Evolutionary conservation across 2,113 vertebrate species (phyloP).

Genomic region (Alligator mississippiensis): DNA sequence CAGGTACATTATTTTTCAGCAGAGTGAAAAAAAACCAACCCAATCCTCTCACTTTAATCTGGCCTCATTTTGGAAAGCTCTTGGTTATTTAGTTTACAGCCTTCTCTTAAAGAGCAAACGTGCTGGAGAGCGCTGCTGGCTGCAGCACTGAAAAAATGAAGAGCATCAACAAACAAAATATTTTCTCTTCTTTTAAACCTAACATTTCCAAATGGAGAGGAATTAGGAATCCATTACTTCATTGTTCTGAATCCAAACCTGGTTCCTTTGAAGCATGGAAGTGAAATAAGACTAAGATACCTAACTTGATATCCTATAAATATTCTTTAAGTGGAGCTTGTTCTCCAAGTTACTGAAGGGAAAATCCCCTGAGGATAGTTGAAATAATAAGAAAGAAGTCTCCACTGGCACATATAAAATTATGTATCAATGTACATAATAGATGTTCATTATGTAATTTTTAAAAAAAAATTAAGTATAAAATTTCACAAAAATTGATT

Average conservation of each 20-base stretch:
- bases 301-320: constrained; percentile 16
- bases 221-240: constrained; percentile 60
- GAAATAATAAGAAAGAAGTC: neutral
- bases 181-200: constrained; percentile 58
- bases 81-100: constrained; percentile 36
- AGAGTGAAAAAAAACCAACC: neutral
- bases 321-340: neutral
- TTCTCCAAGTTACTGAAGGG: neutral
- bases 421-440: neutral
- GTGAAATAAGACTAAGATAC: constrained; percentile 12
- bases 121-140: constrained; percentile 20
- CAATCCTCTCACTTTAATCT: constrained; percentile 41
- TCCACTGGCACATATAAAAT: neutral
- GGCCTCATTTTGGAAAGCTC: constrained; percentile 42
- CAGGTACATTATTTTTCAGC: constrained; percentile 11
- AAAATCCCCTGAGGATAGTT: neutral
- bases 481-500: neutral
- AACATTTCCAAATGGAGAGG: constrained; percentile 62
- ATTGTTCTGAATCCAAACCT: constrained; percentile 50
- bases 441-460: neutral
- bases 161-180: constrained; percentile 17
- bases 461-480: neutral
- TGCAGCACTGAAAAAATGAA: constrained; percentile 18
- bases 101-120: constrained; percentile 62
- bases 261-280: constrained; percentile 34